Percentiles rank a stretch among this genome's conserved stretches.
These are phyloP conservation scores for Ailuropoda melanoleuca DNA, from an alignment of 2,113 vertebrate genomes.

Conservation along the genomic window DNA sequence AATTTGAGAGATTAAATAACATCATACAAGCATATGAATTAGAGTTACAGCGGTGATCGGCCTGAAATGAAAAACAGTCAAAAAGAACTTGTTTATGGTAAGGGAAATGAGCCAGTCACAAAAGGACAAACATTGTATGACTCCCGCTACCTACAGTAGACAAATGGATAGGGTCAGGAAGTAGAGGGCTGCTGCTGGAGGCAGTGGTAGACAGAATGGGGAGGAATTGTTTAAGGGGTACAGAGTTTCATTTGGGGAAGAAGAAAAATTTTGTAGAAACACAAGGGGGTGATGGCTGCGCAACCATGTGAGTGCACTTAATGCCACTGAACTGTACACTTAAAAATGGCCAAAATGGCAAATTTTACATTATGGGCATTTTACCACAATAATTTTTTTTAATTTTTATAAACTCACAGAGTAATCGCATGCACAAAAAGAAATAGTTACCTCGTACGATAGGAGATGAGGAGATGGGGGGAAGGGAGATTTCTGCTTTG, in stretches of 20 bases:
- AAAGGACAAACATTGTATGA: neutral
- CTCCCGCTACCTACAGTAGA: neutral
- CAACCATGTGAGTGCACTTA: neutral
- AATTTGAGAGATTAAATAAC: neutral
- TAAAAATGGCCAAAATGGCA: neutral
- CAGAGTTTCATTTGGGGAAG: neutral
- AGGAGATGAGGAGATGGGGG: neutral
- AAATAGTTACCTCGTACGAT: neutral
- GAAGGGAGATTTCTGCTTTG: neutral
- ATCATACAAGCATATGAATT: neutral
- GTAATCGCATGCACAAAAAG: neutral
- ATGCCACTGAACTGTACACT: neutral
- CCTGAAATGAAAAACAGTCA: neutral
- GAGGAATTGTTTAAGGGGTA: neutral
- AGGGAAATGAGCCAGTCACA: neutral
- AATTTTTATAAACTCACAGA: conserved; percentile 5
- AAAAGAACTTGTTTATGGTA: neutral
- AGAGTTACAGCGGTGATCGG: neutral
- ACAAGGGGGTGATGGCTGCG: no score
- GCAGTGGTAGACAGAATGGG: rapidly evolving
- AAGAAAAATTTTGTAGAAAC: neutral
- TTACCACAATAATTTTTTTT: neutral
- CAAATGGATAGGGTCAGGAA: neutral
- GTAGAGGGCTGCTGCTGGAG: neutral
- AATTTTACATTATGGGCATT: neutral